Evolutionary conservation across 2,113 vertebrate species (phyloP), one percentile per base, ranked within the genome.

Genomic region (Coptodon rendalli): DNA sequence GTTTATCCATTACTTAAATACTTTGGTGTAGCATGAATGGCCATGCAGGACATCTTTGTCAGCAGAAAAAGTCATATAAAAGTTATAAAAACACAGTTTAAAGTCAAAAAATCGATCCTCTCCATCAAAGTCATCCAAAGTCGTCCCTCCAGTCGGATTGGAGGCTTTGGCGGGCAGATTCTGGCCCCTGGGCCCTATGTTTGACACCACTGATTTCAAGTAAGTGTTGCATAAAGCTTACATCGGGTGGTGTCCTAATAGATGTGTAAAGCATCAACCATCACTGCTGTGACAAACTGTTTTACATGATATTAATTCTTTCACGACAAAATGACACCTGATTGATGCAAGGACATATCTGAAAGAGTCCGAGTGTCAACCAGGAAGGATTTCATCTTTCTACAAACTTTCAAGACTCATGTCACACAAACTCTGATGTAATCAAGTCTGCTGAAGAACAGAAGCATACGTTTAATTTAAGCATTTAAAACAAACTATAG

Each of bases 1-100:
- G 19, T 38, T 38, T 66, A 38, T 38, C 4, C 34, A n/a, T n/a
- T 3, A n/a, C 3, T 2, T 0, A 36, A 36, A 66, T n/a, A 0
- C 59, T 3, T 63, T 63, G 17, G 6, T 66, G 34, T 7, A 0
- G 17, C 19, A 38, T 13, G 10, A 38, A n/a, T 38, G 31, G 6
- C 10, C 61, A 38, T 5, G 31, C 14, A 17, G 57, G 57, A 59
- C 36, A 17, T 4, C 29, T 34, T 3, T 19, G 29, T 61, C 9
- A 2, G 57, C 29, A 34, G 8, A 61, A 61, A 61, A 61, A 3
- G 2, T 61, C 57, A 61, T 10, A 34, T 1, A 34, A 61, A 61
- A 31, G 57, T 61, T 61, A 10, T 61, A 19, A 61, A 34, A 34
- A 34, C n/a, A 12, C 59, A 36, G 59, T 36, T 63, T 36, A 63